Evolutionary conservation across 2,888 invertebrate species (phyloP).

Genomic region (Cantharis rufa): DNA sequence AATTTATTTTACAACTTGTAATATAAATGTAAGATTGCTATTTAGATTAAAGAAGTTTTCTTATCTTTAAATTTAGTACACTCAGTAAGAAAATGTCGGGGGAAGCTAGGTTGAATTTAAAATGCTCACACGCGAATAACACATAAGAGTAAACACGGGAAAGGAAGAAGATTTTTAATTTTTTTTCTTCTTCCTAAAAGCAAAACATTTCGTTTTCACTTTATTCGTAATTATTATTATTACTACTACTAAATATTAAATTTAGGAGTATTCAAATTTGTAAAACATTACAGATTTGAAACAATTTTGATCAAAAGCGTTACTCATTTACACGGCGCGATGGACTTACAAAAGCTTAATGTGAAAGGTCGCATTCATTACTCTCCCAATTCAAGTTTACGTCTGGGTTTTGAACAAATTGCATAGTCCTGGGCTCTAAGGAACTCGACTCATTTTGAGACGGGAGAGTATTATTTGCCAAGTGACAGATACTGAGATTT

Average conservation of each 20-base stretch:
- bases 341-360: conserved; percentile 18
- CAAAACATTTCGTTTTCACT: neutral
- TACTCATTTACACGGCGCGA: conserved; percentile 1
- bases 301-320: neutral
- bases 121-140: neutral
- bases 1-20: conserved; percentile 1
- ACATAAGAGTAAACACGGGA: neutral
- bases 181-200: neutral
- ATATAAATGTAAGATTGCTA: neutral
- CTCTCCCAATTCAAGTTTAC: conserved; percentile 17
- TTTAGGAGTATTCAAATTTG: neutral
- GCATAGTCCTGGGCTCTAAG: conserved; percentile 17
- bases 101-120: neutral
- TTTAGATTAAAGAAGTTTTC: conserved; percentile 4
- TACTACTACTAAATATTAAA: neutral
- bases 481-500: conserved; percentile 24
- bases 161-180: neutral
- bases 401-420: conserved; percentile 19
- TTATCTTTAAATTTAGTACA: neutral
- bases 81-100: neutral
- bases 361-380: conserved; percentile 21
- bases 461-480: conserved; percentile 19
- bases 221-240: neutral
- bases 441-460: conserved; percentile 19
- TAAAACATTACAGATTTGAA: neutral